Percentiles rank a stretch among this genome's conserved stretches.
Conservation (phyloP, 2,113 vertebrate species). For the Speoplatyrhinus poulsoni region DNA sequence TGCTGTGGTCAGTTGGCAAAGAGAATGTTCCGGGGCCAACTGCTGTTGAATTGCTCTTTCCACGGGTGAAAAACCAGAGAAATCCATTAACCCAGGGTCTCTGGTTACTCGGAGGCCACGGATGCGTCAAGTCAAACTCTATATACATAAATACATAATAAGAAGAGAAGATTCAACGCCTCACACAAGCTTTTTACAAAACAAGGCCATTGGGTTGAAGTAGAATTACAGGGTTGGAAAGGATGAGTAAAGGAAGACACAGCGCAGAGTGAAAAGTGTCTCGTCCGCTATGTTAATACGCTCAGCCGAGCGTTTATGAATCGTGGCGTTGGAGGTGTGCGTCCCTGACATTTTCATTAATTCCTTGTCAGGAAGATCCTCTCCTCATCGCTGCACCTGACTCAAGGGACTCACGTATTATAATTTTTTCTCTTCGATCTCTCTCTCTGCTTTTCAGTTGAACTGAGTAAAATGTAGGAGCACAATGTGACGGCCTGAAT, state of each 20-base stretch:
- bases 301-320: constrained; percentile 32
- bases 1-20: no score
- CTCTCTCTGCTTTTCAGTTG: constrained; percentile 28
- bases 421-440: not conserved
- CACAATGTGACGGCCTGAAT: constrained; percentile 3
- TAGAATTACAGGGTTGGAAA: constrained; percentile 12
- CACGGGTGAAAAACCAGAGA: no score
- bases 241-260: constrained; percentile 2
- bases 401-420: constrained; percentile 1
- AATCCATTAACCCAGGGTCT: constrained; percentile 46
- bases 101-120: constrained; percentile 42
- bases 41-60: no score
- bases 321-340: constrained; percentile 42
- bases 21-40: no score
- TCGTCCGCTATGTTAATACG: constrained; percentile 44
- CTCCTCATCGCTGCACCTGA: constrained; percentile 32
- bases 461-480: constrained; percentile 11
- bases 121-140: constrained; percentile 57
- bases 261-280: constrained; percentile 26
- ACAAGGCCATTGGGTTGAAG: constrained; percentile 32
- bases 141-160: no score
- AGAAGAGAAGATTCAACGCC: constrained; percentile 45
- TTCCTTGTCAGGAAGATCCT: constrained; percentile 57
- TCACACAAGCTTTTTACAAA: constrained; percentile 48
- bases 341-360: constrained; percentile 66